Evolutionary conservation across 2,113 vertebrate genomes (phyloP), one percentile per base, ranked within the genome.

Genomic region (Colaptes auratus): DNA sequence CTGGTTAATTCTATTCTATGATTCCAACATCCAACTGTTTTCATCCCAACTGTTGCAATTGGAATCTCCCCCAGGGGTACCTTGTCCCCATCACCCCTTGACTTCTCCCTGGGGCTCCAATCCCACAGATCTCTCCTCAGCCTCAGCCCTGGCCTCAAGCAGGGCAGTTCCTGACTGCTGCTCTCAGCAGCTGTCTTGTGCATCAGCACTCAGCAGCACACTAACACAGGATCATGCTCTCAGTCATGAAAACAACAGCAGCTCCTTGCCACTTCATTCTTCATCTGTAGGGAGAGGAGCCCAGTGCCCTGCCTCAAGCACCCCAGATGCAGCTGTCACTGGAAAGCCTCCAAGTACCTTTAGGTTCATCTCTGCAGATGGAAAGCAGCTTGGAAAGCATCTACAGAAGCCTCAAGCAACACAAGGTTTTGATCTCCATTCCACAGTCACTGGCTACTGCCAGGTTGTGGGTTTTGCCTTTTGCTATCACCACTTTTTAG

Each of bases 241-340:
- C 59, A 52, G 28, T 27, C 28, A 17, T 1, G 3, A 66, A 67
- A 67, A 55, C 64, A 25, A 23, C 1, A 2, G 17, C 39, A 46
- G 8, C 44, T 66, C 39, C 33, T 61, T 15, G 27, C 16, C 13
- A 16, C 42, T 46, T 63, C 18, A n/a, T 2, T 14, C 19, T 77
- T 13, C 59, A 65, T 15, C 60, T 24, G 39, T 1, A 58, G 23
- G 42, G 15, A 69, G 27, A 67, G 14, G 36, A 69, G 67, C 59
- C 42, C 36, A 9, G 13, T 4, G 58, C 39, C 56, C 61, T 64
- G 61, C 66, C 70, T 70, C 20, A 25, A 17, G 21, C 2, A 12
- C 8, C 30, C 66, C 70, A 66, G 1, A 11, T 10, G 6, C 27
- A 46, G 1, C 3, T 42, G 35, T 0, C 42, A 52, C 46, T 15